phyloP scores from a whole-genome alignment of 2,113 vertebrate genomes.

The Triplophysa dalaica region DNA sequence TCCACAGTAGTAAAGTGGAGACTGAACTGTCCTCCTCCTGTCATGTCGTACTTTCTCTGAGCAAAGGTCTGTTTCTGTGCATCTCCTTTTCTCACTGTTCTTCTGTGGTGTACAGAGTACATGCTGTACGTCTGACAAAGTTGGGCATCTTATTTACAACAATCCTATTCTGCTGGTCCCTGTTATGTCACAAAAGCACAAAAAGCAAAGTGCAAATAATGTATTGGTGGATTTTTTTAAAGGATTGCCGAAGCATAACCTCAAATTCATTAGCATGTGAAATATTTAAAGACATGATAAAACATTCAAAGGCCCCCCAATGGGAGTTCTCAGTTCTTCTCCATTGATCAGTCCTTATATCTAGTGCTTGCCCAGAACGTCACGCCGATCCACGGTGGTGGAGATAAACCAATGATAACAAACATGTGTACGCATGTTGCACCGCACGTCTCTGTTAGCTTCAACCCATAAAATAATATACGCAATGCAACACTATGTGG shows the following conservation, averaged over 20 bases:
- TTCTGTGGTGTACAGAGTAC: background rate
- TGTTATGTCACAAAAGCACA: too few relatives aligned
- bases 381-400: background rate
- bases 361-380: background rate
- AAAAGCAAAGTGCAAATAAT: too few relatives aligned
- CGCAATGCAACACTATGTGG: conserved; percentile 8
- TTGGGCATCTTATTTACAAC: too few relatives aligned
- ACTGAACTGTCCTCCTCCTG: conserved; percentile 32
- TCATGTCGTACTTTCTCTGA: conserved; percentile 32
- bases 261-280: too few relatives aligned
- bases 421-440: background rate
- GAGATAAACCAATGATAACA: background rate
- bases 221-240: too few relatives aligned
- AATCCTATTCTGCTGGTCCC: too few relatives aligned
- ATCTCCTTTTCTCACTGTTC: background rate
- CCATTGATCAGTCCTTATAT: background rate
- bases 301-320: too few relatives aligned
- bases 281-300: too few relatives aligned
- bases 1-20: conserved; percentile 60
- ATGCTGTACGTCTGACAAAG: background rate
- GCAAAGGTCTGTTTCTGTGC: conserved; percentile 23
- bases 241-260: too few relatives aligned
- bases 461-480: conserved; percentile 16
- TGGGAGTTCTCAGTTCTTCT: too few relatives aligned
- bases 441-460: background rate